Evolutionary conservation across 2,888 invertebrate species (phyloP).

Genomic region (Tetropium fuscum): DNA sequence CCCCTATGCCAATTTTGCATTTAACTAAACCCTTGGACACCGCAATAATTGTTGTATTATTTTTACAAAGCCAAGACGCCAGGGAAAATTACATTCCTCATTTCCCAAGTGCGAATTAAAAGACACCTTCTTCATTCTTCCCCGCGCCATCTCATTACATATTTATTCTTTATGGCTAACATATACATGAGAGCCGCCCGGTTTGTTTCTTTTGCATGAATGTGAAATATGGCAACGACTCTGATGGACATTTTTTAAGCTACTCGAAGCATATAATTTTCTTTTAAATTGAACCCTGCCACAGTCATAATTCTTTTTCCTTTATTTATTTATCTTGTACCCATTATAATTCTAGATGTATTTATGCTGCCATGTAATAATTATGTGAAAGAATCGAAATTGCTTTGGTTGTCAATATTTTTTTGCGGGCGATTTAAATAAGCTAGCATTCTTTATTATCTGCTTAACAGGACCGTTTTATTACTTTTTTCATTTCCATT

Average conservation of each 20-base stretch:
- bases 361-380: constrained; percentile 32
- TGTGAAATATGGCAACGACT: constrained; percentile 49
- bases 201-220: constrained; percentile 50
- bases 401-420: constrained; percentile 18
- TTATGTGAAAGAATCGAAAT: constrained; percentile 34
- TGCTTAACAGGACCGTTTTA: background rate
- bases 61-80: background rate
- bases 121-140: constrained; percentile 30
- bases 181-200: constrained; percentile 39
- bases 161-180: constrained; percentile 46
- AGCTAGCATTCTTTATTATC: constrained; percentile 1
- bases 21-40: too few species aligned
- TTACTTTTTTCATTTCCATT: background rate
- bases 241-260: constrained; percentile 52
- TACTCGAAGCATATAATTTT: constrained; percentile 50
- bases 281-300: constrained; percentile 49
- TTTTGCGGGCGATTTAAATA: constrained; percentile 12
- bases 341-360: constrained; percentile 39
- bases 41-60: too few species aligned
- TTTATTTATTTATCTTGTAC: constrained; percentile 33
- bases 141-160: constrained; percentile 42
- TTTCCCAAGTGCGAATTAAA: constrained; percentile 29
- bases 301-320: constrained; percentile 34
- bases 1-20: too few species aligned
- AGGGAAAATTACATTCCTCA: constrained; percentile 6